phyloP scores from a whole-genome alignment of 2,888 invertebrate species.

The Zaprionus lineosus region DNA sequence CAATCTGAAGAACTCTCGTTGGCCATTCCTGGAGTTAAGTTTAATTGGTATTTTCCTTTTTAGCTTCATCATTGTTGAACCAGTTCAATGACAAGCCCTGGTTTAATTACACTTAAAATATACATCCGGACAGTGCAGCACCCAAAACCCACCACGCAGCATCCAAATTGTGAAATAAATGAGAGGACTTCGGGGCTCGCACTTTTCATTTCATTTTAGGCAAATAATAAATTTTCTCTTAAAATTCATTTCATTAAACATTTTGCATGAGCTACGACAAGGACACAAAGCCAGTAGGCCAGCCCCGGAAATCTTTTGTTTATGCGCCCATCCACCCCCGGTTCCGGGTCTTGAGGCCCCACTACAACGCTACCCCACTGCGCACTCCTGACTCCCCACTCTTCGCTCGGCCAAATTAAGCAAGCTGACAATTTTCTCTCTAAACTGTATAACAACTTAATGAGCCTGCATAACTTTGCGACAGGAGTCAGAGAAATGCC shows the following conservation, averaged over 20 bases:
- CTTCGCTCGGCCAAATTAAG: conserved; percentile 65
- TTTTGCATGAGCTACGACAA: conserved; percentile 56
- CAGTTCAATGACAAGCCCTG: conserved; percentile 33
- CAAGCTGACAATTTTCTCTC: conserved; percentile 79
- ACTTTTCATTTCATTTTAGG: conserved; percentile 74
- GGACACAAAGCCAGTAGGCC: conserved; percentile 40
- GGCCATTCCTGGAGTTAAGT: conserved; percentile 22
- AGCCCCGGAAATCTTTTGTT: conserved; percentile 75
- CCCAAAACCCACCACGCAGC: conserved; percentile 4
- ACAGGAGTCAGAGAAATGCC: conserved; percentile 40
- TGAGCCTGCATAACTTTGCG: conserved; percentile 79
- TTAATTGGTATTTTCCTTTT: conserved; percentile 40
- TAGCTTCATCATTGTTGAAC: neutral
- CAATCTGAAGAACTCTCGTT: too few species aligned
- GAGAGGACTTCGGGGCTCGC: conserved; percentile 37
- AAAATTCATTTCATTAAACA: conserved; percentile 77
- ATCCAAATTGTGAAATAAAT: conserved; percentile 41
- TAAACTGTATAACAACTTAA: conserved; percentile 80
- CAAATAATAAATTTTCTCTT: conserved; percentile 73
- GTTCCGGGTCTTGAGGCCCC: neutral
- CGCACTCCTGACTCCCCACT: too few species aligned
- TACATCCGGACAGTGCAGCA: conserved; percentile 47
- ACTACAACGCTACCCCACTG: too few species aligned
- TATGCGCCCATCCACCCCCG: conserved; percentile 40
- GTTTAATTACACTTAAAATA: conserved; percentile 67